Evolutionary conservation across 2,113 vertebrate species (phyloP).

Genomic region (Epinephelus moara): DNA sequence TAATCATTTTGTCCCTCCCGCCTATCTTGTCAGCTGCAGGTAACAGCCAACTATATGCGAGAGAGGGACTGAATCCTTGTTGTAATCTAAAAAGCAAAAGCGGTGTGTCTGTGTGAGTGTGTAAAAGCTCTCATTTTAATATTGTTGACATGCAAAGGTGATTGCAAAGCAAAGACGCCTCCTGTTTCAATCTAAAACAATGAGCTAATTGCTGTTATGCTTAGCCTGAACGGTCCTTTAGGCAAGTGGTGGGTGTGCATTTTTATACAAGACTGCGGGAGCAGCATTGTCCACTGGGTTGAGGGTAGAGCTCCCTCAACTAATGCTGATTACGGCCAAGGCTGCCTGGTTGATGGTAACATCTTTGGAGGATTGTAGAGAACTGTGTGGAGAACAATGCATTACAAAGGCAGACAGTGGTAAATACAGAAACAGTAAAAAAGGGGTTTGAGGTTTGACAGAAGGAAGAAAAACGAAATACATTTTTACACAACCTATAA

Average conservation of each 20-base stretch:
- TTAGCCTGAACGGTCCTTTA: background rate
- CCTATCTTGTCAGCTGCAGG: slow-evolving; percentile 11
- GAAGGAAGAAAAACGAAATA: too few species aligned
- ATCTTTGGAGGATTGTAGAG: background rate
- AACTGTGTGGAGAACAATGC: background rate
- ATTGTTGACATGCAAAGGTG: background rate
- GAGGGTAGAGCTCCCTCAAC: background rate
- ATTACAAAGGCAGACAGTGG: too few species aligned
- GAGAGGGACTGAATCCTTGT: background rate
- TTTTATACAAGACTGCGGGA: background rate
- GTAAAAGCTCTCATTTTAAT: background rate
- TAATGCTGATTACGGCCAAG: background rate
- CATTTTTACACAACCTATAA: too few species aligned
- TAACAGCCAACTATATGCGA: background rate
- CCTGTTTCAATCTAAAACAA: background rate
- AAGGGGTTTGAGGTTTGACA: too few species aligned
- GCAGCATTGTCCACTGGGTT: background rate
- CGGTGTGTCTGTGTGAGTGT: background rate
- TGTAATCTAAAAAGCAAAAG: background rate
- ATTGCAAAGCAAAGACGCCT: background rate
- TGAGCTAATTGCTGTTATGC: background rate
- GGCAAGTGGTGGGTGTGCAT: background rate
- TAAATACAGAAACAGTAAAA: background rate
- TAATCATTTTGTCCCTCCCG: background rate
- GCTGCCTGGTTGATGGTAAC: background rate